Evolutionary conservation across 2,888 invertebrate genomes (phyloP).

Genomic region (Dasypolia templi): DNA sequence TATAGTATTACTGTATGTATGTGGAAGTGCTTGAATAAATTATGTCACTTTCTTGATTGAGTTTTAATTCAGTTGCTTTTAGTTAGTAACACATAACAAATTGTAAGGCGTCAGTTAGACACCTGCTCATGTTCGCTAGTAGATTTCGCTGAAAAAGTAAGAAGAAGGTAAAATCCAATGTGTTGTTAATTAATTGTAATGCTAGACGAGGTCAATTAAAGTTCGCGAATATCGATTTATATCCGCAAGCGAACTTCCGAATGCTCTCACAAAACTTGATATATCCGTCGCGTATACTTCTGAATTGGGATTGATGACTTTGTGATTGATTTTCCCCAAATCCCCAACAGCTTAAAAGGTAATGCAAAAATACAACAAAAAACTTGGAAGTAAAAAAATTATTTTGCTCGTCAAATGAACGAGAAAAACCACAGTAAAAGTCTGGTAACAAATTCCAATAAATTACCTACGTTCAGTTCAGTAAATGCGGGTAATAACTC

Average conservation of each 20-base stretch:
- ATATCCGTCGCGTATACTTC: neutral
- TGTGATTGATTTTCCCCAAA: neutral
- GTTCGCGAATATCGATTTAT: conserved; percentile 1
- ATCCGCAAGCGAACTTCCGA: neutral
- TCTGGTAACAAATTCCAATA: conserved; percentile 42
- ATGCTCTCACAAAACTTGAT: neutral
- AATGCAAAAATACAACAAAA: neutral
- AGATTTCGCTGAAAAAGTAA: neutral
- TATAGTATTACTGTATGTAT: neutral
- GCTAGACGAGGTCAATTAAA: neutral
- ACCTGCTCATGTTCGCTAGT: neutral
- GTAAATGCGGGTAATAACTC: conserved; percentile 44
- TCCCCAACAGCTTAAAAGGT: neutral
- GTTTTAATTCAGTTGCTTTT: conserved; percentile 5
- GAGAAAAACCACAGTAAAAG: conserved; percentile 19
- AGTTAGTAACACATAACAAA: neutral
- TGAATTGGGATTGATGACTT: conserved; percentile 18
- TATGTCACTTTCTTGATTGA: conserved; percentile 39
- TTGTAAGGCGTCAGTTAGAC: neutral
- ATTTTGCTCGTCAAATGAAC: conserved; percentile 19
- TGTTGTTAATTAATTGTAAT: neutral
- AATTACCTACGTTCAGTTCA: conserved; percentile 46
- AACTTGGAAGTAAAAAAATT: conserved; percentile 7
- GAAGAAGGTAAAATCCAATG: neutral
- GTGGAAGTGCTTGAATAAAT: conserved; percentile 22